These are phyloP conservation scores for Anguilla marmorata DNA, from an alignment of 2,797 vertebrate genomes.

Conservation along the genomic window DNA sequence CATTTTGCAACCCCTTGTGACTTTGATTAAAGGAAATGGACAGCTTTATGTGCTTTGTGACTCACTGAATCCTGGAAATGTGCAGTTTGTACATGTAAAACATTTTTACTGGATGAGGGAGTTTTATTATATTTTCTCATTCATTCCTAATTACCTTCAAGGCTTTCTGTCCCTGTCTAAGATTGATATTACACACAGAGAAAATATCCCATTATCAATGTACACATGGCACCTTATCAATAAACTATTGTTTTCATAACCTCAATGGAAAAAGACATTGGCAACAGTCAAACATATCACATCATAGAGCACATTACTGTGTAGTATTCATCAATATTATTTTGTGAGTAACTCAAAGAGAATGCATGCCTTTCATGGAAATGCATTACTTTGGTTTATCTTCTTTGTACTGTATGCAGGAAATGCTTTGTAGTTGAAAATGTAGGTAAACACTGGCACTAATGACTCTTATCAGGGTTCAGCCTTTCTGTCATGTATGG, in stretches of 20 bases:
- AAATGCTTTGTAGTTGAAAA: background rate
- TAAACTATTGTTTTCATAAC: background rate
- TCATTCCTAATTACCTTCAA: background rate
- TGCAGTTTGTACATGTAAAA: background rate
- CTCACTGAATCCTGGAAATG: background rate
- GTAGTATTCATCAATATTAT: background rate
- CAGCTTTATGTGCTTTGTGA: background rate
- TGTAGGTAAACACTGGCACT: background rate
- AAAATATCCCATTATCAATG: background rate
- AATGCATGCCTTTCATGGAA: background rate
- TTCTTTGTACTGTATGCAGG: background rate
- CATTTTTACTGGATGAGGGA: background rate
- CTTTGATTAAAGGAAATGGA: background rate
- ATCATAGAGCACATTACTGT: background rate
- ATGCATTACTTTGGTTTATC: background rate
- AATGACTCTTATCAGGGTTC: background rate
- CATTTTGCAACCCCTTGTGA: background rate
- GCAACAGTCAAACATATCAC: background rate
- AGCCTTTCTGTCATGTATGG: background rate
- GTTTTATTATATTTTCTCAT: background rate
- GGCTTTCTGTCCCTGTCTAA: background rate
- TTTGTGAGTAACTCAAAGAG: background rate
- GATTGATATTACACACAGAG: background rate
- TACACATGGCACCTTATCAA: constrained; percentile 4
- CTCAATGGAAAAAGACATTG: background rate